phyloP scores from a whole-genome alignment of 1,140 invertebrate genomes.

The Drosophila tropicalis region DNA sequence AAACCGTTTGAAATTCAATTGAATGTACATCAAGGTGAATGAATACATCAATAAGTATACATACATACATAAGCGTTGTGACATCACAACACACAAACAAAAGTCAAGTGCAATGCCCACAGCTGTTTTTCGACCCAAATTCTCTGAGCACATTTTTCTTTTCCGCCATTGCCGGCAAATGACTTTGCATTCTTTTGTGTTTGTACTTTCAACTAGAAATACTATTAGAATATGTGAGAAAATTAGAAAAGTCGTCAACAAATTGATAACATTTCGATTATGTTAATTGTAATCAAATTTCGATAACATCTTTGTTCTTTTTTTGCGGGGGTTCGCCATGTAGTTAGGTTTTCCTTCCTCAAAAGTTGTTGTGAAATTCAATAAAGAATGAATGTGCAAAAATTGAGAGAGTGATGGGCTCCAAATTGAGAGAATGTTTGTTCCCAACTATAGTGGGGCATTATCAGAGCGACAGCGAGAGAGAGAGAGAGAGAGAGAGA shows the following conservation, averaged over 20 bases:
- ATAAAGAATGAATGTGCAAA: constrained; percentile 56
- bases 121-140: constrained; percentile 57
- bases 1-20: not conserved
- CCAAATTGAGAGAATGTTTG: not conserved
- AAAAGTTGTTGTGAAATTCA: constrained; percentile 68
- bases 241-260: not conserved
- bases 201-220: not conserved
- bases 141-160: constrained; percentile 31
- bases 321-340: not conserved
- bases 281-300: not conserved
- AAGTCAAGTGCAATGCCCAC: constrained; percentile 28
- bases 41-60: constrained; percentile 5
- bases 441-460: not conserved
- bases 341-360: constrained; percentile 13
- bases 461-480: constrained; percentile 15
- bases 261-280: not conserved
- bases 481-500: constrained; percentile 11
- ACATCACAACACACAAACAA: constrained; percentile 9
- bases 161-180: constrained; percentile 28
- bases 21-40: not conserved
- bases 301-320: not conserved
- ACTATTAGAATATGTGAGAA: not conserved
- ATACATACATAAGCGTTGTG: not conserved
- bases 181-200: not conserved
- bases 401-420: constrained; percentile 29